Conservation (phyloP, 2,888 invertebrate genomes). For the Neoscelio sp. region DNA sequence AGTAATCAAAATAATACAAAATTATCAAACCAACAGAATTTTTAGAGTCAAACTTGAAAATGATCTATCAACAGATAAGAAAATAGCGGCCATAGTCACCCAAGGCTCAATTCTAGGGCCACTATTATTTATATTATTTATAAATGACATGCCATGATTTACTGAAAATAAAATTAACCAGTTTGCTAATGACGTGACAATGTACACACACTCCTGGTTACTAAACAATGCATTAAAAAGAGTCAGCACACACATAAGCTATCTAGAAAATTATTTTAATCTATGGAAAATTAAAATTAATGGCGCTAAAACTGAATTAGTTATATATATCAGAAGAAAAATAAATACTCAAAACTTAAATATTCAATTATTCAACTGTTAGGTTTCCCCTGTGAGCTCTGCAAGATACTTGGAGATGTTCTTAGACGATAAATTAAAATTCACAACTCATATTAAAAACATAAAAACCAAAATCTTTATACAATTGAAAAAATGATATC, state of each 20-base stretch:
- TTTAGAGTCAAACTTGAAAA: too few relatives aligned
- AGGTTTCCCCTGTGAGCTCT: not conserved
- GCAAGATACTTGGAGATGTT: not conserved
- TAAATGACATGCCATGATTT: not conserved
- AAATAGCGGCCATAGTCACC: too few relatives aligned
- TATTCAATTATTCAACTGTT: not conserved
- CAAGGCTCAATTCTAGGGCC: too few relatives aligned
- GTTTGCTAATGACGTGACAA: not conserved
- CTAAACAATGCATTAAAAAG: not conserved
- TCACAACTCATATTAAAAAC: not conserved
- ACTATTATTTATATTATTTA: not conserved
- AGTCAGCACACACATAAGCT: not conserved
- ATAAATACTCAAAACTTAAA: not conserved
- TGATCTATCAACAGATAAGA: not conserved
- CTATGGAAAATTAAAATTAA: not conserved
- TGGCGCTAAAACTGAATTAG: not conserved
- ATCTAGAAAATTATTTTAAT: not conserved
- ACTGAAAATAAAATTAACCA: not conserved
- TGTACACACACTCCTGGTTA: not conserved
- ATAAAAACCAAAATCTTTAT: not conserved
- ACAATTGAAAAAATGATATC: not conserved
- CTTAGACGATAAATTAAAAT: not conserved
- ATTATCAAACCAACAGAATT: too few relatives aligned
- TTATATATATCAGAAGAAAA: not conserved
- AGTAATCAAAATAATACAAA: too few relatives aligned